Evolutionary conservation across 2,797 vertebrate species (phyloP).

Genomic region (Melopsittacus undulatus): DNA sequence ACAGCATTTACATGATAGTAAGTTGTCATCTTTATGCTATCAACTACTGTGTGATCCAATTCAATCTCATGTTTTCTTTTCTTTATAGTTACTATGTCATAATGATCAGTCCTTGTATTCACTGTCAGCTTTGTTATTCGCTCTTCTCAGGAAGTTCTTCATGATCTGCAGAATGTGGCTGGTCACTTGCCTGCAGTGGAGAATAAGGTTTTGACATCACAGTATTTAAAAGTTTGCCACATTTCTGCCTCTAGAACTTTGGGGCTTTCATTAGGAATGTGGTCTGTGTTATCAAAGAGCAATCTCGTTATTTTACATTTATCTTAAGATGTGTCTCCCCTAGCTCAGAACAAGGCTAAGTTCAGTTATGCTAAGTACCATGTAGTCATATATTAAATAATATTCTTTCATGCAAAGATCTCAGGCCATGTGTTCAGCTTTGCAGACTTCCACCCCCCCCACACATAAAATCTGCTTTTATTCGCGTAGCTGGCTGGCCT

Average conservation of each 20-base stretch:
- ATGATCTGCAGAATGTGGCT: not conserved
- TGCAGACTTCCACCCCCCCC: not conserved
- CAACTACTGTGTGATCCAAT: not conserved
- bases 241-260: not conserved
- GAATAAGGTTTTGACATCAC: not conserved
- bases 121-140: not conserved
- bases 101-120: not conserved
- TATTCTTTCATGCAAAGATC: not conserved
- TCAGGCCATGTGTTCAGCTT: not conserved
- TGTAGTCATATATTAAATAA: not conserved
- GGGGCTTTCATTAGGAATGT: not conserved
- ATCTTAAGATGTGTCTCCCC: not conserved
- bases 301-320: not conserved
- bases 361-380: not conserved
- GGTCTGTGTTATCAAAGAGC: not conserved
- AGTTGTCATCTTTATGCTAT: not conserved
- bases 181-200: not conserved
- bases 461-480: not conserved
- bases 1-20: not conserved
- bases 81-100: not conserved
- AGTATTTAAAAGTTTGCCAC: not conserved
- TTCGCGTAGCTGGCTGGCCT: not conserved
- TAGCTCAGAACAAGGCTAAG: not conserved
- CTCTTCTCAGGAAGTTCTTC: not conserved
- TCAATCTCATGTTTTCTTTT: constrained; percentile 11